These are phyloP conservation scores for Centropyge bicolor DNA, from an alignment of 2,797 vertebrate genomes.

Conservation along the genomic window DNA sequence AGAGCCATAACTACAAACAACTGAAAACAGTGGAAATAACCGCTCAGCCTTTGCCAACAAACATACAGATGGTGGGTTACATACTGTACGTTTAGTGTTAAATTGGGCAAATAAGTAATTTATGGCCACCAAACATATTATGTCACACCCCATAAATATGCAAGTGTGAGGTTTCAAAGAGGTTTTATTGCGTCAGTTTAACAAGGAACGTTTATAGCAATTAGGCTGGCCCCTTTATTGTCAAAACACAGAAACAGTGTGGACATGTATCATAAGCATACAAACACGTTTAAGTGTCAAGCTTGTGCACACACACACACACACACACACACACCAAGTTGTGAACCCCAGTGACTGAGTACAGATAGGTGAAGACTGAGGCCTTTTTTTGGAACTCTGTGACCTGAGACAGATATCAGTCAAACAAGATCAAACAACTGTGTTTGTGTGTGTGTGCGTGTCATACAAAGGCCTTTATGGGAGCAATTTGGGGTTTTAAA, in stretches of 20 bases:
- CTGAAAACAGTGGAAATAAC: slow-evolving; percentile 32
- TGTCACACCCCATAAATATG: slow-evolving; percentile 38
- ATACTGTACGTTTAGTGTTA: neutral
- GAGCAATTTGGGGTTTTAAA: slow-evolving; percentile 86
- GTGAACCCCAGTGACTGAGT: slow-evolving; percentile 25
- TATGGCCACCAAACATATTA: slow-evolving; percentile 28
- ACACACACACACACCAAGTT: slow-evolving; percentile 5
- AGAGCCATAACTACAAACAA: slow-evolving; percentile 19
- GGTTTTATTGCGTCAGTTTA: slow-evolving; percentile 13
- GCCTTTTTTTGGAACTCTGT: slow-evolving; percentile 23
- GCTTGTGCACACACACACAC: slow-evolving; percentile 9
- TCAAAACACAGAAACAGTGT: slow-evolving; percentile 19
- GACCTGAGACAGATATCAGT: slow-evolving; percentile 68
- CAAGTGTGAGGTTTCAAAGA: slow-evolving; percentile 29
- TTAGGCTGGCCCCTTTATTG: slow-evolving; percentile 6
- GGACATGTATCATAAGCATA: neutral
- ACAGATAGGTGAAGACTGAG: slow-evolving; percentile 33
- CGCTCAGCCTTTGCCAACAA: slow-evolving; percentile 14
- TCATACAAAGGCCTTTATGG: slow-evolving; percentile 76
- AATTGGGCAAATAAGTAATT: slow-evolving; percentile 25
- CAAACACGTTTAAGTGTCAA: slow-evolving; percentile 13
- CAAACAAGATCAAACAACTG: slow-evolving; percentile 72
- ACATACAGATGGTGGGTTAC: slow-evolving; percentile 23
- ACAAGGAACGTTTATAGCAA: slow-evolving; percentile 42
- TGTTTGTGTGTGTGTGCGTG: slow-evolving; percentile 49